Conservation (phyloP, 2,888 invertebrate genomes). For the Caenorhabditis sp. region DNA sequence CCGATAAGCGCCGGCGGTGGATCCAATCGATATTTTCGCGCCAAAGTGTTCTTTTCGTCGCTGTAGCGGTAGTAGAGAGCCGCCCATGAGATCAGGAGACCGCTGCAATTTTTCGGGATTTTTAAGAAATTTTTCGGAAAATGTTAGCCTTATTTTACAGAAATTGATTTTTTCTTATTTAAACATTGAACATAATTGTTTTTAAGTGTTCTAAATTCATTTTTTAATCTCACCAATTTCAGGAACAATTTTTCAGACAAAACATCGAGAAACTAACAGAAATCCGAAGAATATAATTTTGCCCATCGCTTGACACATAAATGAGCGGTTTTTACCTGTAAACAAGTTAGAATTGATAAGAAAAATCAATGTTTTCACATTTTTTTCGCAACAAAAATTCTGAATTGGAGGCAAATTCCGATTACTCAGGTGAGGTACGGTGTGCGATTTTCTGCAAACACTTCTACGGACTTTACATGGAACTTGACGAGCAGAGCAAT, state of each 20-base stretch:
- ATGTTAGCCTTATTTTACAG: too few relatives aligned
- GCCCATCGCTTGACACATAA: constrained; percentile 52
- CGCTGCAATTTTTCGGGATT: too few relatives aligned
- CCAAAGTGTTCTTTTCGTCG: constrained; percentile 41
- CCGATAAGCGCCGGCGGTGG: constrained; percentile 71
- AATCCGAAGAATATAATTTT: constrained; percentile 50
- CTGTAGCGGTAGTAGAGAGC: constrained; percentile 55
- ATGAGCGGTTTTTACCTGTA: constrained; percentile 2
- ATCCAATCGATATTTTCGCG: constrained; percentile 56
- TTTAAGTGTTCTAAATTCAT: too few relatives aligned
- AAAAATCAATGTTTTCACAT: constrained; percentile 11
- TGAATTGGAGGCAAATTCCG: neutral
- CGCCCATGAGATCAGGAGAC: constrained; percentile 47
- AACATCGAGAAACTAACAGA: constrained; percentile 45
- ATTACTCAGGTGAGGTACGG: constrained; percentile 15
- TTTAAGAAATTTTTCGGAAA: too few relatives aligned
- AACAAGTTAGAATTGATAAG: constrained; percentile 11
- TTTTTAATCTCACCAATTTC: too few relatives aligned
- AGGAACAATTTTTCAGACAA: too few relatives aligned
- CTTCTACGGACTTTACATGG: constrained; percentile 21
- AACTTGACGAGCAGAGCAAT: too few relatives aligned
- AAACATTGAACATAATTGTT: neutral
- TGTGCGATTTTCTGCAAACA: constrained; percentile 28
- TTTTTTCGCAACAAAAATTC: too few relatives aligned
- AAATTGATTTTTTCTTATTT: too few relatives aligned